Base-by-base conservation (phyloP, 2,797 vertebrate genomes). In the Thaleichthys pacificus region DNA sequence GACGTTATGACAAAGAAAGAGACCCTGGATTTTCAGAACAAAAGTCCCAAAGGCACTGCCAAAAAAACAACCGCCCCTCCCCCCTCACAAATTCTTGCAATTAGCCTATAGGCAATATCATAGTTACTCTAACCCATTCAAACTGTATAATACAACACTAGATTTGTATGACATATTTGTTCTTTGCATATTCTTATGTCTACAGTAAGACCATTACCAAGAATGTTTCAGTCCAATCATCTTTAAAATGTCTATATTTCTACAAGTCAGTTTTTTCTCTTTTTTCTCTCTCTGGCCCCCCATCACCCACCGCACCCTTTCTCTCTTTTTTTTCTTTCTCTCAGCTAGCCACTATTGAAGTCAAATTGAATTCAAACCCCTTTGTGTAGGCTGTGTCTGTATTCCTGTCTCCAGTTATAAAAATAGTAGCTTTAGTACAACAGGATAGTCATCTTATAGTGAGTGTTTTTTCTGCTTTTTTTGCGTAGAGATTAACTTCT, bases 1-100 rank as follows among this genome's bases (percentile, higher is more conserved):
- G 93, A 95, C 93, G 94, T 96, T 93, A 95, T 77, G 82, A 75
- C 70, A 79, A 82, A 87, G 81, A 76, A 66, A 71, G 80, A 82
- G 76, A 81, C 78, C 57, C 73, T 80, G 82, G 80, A 82, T 86
- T 92, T 87, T 91, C 92, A 88, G 85, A 88, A 87, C 91, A 91
- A 93, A 92, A 93, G 92, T 91, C 89, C 86, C 87, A 21, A 28
- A 56, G 30, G 1, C 14, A 17, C n/a, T 12, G 7, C 8, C 4
- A 58, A 21, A 57, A 21, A 30, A n/a, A 19, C 26, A 3, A 47
- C 60, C 26, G 28, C 14, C 12, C 60, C 21, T 61, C 5, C 28
- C 30, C n/a, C 51, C 28, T 19, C 7, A 21, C 28, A 56, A 30
- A 8, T 68, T 5, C 21, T 15, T 63, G 12, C 15, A 56, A 56